Evolutionary conservation across 2,888 invertebrate species (phyloP), one percentile per base, ranked within the genome.

Genomic region (Digitonthophagus gazella): DNA sequence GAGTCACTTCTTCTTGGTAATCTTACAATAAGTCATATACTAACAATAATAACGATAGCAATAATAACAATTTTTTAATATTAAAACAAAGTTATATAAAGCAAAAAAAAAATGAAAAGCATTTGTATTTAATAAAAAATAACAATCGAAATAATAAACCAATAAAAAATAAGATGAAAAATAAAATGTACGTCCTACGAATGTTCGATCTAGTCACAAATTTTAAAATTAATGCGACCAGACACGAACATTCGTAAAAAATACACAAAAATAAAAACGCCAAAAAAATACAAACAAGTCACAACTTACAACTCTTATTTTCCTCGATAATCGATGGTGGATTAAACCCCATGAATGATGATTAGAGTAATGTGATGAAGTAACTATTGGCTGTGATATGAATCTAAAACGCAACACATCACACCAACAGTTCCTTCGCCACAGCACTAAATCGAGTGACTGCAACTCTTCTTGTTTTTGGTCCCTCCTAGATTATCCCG

Each of bases 131-230:
- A n/a, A n/a, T n/a, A 44, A 63, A 64, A 15, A 58, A 58, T 18
- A 66, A 8, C 11, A 14, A 66, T 20, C 56, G 6, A 57, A 20
- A 57, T 11, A 56, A 68, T 57, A 64, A 54, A 28, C 2, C 63
- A 68, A 68, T 18, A 15, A 68, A 65, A 57, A 68, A 16, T 54
- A 65, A 69, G 54, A 16, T 65, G 65, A 65, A 65, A 61, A 65
- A 65, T 61, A 66, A n/a, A 69, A 69, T 79, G 78, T 76, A 78
- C 77, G 78, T 78, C 77, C 74, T 80, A 79, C 81, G 82, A 82
- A 82, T 82, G 82, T 82, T 82, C 81, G 80, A 80, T 81, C 81
- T 82, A 82, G 82, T 82, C 81, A 81, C 82, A 82, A n/a, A 71
- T 68, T 66, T 68, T 44, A 66, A 78, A 74, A 71, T 22, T 67